phyloP scores from a whole-genome alignment of 2,797 vertebrate species.

The Allobates femoralis region DNA sequence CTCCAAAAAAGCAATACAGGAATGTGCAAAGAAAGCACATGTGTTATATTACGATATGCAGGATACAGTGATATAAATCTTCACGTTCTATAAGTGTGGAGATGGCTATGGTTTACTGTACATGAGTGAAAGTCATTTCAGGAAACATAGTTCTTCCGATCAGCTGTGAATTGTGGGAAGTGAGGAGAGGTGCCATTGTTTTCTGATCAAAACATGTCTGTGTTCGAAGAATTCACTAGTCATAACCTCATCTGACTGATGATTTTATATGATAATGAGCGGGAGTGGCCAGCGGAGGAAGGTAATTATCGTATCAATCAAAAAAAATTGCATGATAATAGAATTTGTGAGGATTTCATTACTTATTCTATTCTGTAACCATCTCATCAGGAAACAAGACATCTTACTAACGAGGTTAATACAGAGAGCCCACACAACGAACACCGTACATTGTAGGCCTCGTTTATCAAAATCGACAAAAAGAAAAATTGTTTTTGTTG shows the following conservation, averaged over 20 bases:
- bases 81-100: background rate
- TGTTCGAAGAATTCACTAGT: background rate
- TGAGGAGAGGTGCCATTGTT: conserved; percentile 14
- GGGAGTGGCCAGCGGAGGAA: background rate
- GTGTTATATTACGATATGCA: background rate
- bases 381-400: background rate
- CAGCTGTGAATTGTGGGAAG: conserved; percentile 28
- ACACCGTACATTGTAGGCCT: background rate
- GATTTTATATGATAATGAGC: background rate
- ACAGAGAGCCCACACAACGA: background rate
- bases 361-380: background rate
- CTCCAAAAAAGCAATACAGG: background rate
- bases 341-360: background rate
- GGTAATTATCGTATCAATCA: background rate
- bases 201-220: background rate
- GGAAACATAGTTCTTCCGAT: conserved; percentile 33
- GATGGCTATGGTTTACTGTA: background rate
- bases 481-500: no score
- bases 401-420: background rate
- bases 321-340: background rate
- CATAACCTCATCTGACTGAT: background rate
- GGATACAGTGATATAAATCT: conserved; percentile 27
- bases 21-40: background rate
- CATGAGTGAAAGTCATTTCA: background rate
- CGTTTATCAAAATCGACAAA: no score